Evolutionary conservation across 2,113 vertebrate genomes (phyloP).

Genomic region (Nansenia antarctica): DNA sequence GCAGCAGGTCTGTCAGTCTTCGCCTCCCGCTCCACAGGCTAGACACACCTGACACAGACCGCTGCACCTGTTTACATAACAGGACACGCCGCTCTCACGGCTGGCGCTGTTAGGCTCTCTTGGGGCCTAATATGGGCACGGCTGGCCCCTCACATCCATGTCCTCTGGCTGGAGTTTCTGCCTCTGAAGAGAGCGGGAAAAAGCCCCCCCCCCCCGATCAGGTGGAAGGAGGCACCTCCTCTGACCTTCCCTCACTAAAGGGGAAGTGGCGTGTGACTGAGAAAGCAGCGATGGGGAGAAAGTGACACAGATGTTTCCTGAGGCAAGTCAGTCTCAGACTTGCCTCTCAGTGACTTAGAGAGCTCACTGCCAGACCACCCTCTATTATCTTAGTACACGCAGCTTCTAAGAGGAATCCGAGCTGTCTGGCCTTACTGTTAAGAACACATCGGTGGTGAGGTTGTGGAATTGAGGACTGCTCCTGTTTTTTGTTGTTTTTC

Average conservation of each 20-base stretch:
- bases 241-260: not conserved
- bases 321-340: not conserved
- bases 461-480: not conserved
- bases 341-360: not conserved
- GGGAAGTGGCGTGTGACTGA: not conserved
- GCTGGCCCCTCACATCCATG: not conserved
- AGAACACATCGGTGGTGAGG: not conserved
- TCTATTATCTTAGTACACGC: not conserved
- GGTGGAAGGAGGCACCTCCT: not conserved
- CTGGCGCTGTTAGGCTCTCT: not conserved
- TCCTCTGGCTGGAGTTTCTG: constrained; percentile 15
- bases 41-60: not conserved
- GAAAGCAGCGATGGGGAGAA: not conserved
- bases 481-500: too few relatives aligned
- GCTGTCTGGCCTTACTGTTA: not conserved
- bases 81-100: not conserved
- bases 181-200: not conserved
- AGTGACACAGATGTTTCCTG: not conserved
- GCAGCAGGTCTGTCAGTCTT: not conserved
- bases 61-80: constrained; percentile 5
- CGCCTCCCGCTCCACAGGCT: not conserved
- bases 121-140: not conserved
- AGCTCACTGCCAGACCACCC: not conserved
- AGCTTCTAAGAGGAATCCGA: not conserved
- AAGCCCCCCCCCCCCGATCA: not conserved